phyloP scores from a whole-genome alignment of 2,797 vertebrate genomes.

The Coccyzus lansbergi region DNA sequence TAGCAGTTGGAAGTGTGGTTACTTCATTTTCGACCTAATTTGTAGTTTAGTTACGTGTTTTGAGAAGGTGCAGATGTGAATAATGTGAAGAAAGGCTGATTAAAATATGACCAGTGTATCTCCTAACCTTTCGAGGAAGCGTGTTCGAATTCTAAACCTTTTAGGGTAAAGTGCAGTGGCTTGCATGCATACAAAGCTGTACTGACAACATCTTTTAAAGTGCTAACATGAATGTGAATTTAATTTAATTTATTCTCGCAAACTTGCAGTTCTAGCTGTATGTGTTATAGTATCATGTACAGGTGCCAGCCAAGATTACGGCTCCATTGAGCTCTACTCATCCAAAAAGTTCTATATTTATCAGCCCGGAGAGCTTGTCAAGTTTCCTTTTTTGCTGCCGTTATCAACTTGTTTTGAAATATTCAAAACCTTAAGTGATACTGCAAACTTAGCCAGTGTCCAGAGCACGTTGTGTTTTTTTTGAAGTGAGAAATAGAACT shows the following conservation, averaged over 20 bases:
- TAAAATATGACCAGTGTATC: not conserved
- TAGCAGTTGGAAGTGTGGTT: slow-evolving; percentile 5
- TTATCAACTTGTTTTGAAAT: slow-evolving; percentile 65
- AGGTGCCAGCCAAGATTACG: slow-evolving; percentile 61
- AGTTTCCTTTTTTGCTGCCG: slow-evolving; percentile 41
- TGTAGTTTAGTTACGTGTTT: slow-evolving; percentile 9
- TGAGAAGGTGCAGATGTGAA: not conserved
- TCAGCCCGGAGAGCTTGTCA: slow-evolving; percentile 41
- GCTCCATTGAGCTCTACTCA: slow-evolving; percentile 45
- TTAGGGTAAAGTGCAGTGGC: slow-evolving; percentile 51
- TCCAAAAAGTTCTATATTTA: slow-evolving; percentile 67
- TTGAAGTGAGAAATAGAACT: slow-evolving; percentile 56
- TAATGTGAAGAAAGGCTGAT: not conserved
- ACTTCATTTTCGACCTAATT: slow-evolving; percentile 33
- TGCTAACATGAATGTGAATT: slow-evolving; percentile 60
- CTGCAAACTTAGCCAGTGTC: slow-evolving; percentile 43
- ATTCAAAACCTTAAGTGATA: slow-evolving; percentile 61
- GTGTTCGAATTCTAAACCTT: slow-evolving; percentile 10
- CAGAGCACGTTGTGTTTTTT: slow-evolving; percentile 49
- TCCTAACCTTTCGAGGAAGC: not conserved
- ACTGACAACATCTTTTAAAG: slow-evolving; percentile 64
- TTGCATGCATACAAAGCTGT: slow-evolving; percentile 56
- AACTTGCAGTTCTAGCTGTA: slow-evolving; percentile 55
- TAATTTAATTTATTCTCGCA: slow-evolving; percentile 67
- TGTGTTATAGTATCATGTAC: slow-evolving; percentile 61